These are phyloP conservation scores for Seladonia tumulorum DNA, from an alignment of 2,888 invertebrate species.

Conservation along the genomic window DNA sequence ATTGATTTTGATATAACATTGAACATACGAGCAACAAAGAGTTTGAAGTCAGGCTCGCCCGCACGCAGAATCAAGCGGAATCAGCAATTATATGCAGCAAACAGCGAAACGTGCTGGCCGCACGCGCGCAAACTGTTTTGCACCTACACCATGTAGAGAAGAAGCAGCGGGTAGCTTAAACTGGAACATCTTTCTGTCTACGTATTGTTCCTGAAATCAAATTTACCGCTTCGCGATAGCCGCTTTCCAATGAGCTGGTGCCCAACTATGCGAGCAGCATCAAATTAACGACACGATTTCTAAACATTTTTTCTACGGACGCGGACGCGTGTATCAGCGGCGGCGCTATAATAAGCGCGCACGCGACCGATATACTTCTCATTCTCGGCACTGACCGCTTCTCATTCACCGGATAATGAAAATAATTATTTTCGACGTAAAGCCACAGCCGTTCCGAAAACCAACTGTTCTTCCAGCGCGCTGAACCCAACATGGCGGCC, in stretches of 20 bases:
- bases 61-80: not conserved
- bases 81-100: not conserved
- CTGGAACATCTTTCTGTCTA: slow-evolving; percentile 15
- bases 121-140: not conserved
- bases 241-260: slow-evolving; percentile 63
- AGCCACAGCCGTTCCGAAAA: not conserved
- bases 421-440: slow-evolving; percentile 1
- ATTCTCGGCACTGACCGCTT: not conserved
- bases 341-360: slow-evolving; percentile 31
- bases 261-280: slow-evolving; percentile 63
- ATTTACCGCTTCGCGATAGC: slow-evolving; percentile 51
- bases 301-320: slow-evolving; percentile 50
- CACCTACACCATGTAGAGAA: not conserved
- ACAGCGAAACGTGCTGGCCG: not conserved
- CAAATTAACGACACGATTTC: slow-evolving; percentile 67
- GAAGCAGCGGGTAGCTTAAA: not conserved
- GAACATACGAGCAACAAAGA: not conserved
- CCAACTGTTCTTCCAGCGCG: not conserved
- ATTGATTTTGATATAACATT: not conserved
- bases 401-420: not conserved
- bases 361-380: slow-evolving; percentile 16
- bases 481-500: not conserved
- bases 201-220: slow-evolving; percentile 56
- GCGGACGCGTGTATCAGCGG: slow-evolving; percentile 18
- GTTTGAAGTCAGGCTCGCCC: not conserved